Evolutionary conservation across 2,888 invertebrate genomes (phyloP).

Genomic region (Gonocerus acuteangulatus): DNA sequence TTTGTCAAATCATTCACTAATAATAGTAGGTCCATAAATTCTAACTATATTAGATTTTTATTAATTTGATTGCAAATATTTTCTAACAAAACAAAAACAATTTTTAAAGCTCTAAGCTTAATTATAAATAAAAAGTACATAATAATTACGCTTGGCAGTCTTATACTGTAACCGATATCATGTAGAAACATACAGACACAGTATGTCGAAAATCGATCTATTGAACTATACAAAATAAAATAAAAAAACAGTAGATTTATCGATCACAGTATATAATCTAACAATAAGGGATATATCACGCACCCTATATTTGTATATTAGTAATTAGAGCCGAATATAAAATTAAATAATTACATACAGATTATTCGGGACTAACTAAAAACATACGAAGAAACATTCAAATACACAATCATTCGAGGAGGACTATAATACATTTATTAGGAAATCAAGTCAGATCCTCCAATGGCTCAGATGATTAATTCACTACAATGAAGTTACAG

Average conservation of each 20-base stretch:
- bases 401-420: slow-evolving; percentile 29
- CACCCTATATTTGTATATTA: slow-evolving; percentile 34
- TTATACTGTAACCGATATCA: slow-evolving; percentile 38
- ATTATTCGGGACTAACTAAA: slow-evolving; percentile 37
- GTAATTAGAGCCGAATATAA: slow-evolving; percentile 37
- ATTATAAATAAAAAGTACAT: slow-evolving; percentile 35
- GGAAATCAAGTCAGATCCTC: slow-evolving; percentile 34
- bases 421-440: slow-evolving; percentile 37
- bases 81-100: slow-evolving; percentile 28
- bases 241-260: slow-evolving; percentile 28
- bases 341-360: slow-evolving; percentile 33
- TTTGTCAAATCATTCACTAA: too few relatives aligned
- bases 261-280: slow-evolving; percentile 36
- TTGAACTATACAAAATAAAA: slow-evolving; percentile 28
- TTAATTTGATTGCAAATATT: slow-evolving; percentile 29
- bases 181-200: slow-evolving; percentile 25
- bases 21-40: background rate
- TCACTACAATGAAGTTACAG: slow-evolving; percentile 11
- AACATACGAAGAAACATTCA: slow-evolving; percentile 33
- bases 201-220: slow-evolving; percentile 30
- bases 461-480: slow-evolving; percentile 29
- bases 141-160: slow-evolving; percentile 37
- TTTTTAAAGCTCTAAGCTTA: slow-evolving; percentile 37
- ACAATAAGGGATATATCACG: slow-evolving; percentile 26
- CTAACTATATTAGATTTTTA: slow-evolving; percentile 23